Percentiles rank a stretch among this genome's conserved stretches.
These are phyloP conservation scores for Chitala chitala DNA, from an alignment of 2,113 vertebrate species.

Conservation along the genomic window DNA sequence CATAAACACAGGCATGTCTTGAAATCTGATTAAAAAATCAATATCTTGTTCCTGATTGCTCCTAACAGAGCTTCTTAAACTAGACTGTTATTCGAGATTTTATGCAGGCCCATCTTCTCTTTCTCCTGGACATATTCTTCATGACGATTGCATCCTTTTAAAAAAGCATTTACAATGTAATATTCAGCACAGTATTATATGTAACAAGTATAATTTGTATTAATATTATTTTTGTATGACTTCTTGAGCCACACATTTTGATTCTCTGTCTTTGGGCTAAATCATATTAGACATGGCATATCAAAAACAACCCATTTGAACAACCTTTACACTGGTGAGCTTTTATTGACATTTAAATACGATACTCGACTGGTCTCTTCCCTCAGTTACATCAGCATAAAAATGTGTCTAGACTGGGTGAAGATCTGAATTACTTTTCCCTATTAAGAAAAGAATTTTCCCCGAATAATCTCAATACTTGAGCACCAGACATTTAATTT, in stretches of 20 bases:
- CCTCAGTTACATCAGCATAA: neutral
- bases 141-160: too few species aligned
- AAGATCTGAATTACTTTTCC: neutral
- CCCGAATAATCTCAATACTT: neutral
- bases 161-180: too few species aligned
- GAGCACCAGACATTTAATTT: neutral
- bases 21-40: slow-evolving; percentile 18
- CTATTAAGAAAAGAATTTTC: neutral
- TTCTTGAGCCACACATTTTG: too few species aligned
- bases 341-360: neutral
- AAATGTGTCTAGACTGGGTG: neutral
- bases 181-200: neutral
- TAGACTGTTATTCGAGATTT: slow-evolving; percentile 11
- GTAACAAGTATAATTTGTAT: neutral
- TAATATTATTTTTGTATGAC: too few species aligned
- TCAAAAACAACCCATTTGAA: neutral
- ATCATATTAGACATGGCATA: neutral
- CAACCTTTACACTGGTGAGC: too few species aligned
- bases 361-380: neutral
- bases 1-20: slow-evolving; percentile 16
- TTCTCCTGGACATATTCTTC: neutral
- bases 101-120: neutral
- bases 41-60: neutral
- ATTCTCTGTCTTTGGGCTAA: neutral
- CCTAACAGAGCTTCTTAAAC: slow-evolving; percentile 5